Conservation (phyloP, 2,113 vertebrate genomes). For the Columbina picui region DNA sequence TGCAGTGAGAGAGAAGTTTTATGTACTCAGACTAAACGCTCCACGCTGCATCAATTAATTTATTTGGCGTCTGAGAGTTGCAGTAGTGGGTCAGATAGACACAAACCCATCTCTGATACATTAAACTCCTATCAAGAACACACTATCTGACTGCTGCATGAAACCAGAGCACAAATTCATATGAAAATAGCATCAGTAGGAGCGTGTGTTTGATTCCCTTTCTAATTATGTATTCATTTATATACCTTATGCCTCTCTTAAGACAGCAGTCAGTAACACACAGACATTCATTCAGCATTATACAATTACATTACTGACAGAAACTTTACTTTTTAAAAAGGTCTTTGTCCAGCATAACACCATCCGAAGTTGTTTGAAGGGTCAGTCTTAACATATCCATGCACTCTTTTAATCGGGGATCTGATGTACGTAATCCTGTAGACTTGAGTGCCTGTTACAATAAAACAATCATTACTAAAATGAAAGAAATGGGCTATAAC, state of each 20-base stretch:
- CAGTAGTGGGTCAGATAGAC: not conserved
- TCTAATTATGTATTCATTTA: not conserved
- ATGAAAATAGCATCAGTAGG: not conserved
- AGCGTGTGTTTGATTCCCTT: not conserved
- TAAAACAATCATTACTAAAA: slow-evolving; percentile 4
- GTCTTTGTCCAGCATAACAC: slow-evolving; percentile 94
- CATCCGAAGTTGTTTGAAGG: slow-evolving; percentile 93
- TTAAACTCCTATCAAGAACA: not conserved
- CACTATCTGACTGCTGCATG: not conserved
- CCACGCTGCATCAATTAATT: not conserved
- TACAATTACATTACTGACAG: slow-evolving; percentile 37
- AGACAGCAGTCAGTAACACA: not conserved
- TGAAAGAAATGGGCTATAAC: not conserved
- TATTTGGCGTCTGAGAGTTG: not conserved
- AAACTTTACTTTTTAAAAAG: slow-evolving; percentile 96
- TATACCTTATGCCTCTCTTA: not conserved
- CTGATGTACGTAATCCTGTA: slow-evolving; percentile 94
- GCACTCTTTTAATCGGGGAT: slow-evolving; percentile 96
- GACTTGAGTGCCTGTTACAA: slow-evolving; percentile 90
- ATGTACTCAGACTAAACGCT: not conserved
- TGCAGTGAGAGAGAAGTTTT: not conserved
- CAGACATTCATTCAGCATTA: not conserved
- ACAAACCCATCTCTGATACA: fast-evolving
- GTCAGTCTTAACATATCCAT: slow-evolving; percentile 98
- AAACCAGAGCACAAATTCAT: not conserved